phyloP scores from a whole-genome alignment of 1,140 invertebrate species.

The Caenorhabditis latens region DNA sequence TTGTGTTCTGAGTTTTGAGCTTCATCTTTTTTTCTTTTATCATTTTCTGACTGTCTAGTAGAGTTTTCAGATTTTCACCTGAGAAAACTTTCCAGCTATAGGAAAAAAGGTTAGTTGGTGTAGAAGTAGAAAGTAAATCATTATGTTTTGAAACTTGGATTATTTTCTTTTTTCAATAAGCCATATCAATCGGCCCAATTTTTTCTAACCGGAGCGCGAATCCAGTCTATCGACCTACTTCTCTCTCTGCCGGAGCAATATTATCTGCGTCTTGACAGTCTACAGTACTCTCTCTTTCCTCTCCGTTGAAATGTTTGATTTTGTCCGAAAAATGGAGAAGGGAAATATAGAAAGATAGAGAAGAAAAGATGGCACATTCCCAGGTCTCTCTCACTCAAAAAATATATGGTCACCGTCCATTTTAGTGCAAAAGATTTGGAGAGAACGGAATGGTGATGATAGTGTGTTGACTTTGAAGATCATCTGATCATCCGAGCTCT shows the following conservation, averaged over 20 bases:
- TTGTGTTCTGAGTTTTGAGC: not conserved
- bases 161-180: not conserved
- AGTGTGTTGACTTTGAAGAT: slow-evolving; percentile 23
- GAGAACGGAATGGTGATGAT: not conserved
- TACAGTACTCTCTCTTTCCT: not conserved
- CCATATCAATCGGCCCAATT: not conserved
- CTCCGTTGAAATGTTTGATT: slow-evolving; percentile 51
- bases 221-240: slow-evolving; percentile 17
- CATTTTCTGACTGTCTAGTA: no score
- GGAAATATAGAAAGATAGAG: not conserved
- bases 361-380: slow-evolving; percentile 49
- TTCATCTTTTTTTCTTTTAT: not conserved
- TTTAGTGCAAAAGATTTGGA: not conserved
- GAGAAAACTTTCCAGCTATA: no score
- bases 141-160: no score
- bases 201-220: not conserved
- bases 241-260: slow-evolving; percentile 22
- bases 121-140: no score
- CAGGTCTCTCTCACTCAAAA: not conserved
- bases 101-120: no score
- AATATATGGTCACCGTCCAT: slow-evolving; percentile 32
- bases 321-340: slow-evolving; percentile 17
- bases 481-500: not conserved
- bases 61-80: no score
- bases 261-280: not conserved